Evolutionary conservation across 2,113 vertebrate species (phyloP), one percentile per base, ranked within the genome.

Genomic region (Polyodon spathula): DNA sequence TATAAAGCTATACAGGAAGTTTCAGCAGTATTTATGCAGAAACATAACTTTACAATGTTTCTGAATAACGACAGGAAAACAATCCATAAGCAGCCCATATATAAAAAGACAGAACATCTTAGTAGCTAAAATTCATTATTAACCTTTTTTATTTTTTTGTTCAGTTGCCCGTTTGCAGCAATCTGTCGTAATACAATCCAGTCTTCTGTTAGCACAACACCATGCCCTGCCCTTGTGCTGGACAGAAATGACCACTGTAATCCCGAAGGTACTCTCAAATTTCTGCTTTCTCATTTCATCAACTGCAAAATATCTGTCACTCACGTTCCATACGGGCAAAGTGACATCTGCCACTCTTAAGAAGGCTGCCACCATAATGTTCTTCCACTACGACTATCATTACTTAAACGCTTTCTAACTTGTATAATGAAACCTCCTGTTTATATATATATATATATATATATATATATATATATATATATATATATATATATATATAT

Each of bases 301-400:
- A 83, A 80, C 90, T 81, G 87, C 87, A 79, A 84, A 85, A 84
- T 85, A 81, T 81, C 84, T 81, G 88, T 88, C 89, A 84, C 78
- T 90, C 91, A 88, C 73, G 70, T 85, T 82, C 82, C 81, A 88
- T 82, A 80, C 81, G 76, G 89, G 88, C 90, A 89, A 86, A 89
- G 84, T 92, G 95, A 94, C 94, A 97, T 93, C 94, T 97, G 96
- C 89, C 93, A 88, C 89, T 95, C 93, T 96, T 86, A 87, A 87
- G 86, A 93, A 89, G 89, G 91, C 92, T 91, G 88, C 89, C 86
- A 27, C 27, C 3, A 27, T 27, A 86, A 79, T 87, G 81, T 87
- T 84, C 46, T 63, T 76, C 72, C 76, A 78, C 83, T 65, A 10
- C 8, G 12, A n/a, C 4, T n/a, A 12, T 10, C 12, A 50, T 6